Base-by-base conservation (phyloP, 2,113 vertebrate species). In the Nothobranchius furzeri region DNA sequence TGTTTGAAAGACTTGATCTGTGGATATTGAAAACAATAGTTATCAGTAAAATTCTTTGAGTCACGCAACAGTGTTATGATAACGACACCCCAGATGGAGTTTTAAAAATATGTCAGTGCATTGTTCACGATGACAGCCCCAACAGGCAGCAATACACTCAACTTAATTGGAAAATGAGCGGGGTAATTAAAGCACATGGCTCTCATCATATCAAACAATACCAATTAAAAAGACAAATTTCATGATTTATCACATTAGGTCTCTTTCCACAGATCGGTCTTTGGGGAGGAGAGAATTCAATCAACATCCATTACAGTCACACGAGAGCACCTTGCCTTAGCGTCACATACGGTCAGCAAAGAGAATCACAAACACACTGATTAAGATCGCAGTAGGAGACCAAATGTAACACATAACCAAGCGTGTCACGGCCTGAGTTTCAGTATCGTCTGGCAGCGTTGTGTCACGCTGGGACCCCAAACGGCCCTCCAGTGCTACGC, bases 201-300 rank as follows among this genome's bases (percentile, higher is more conserved):
- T 55, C 75, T 79, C 76, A 78, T 87, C 69, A 83, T 65, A 75
- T 87, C 77, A 82, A 78, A 84, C 83, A 86, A 84, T 87, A 56
- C 60, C 78, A 87, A 84, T 89, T 87, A 90, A 80, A 74, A 85
- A 67, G 55, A 70, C 68, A 74, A 82, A 86, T 87, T 85, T 73
- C 51, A 81, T 87, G 74, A 89, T 86, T 87, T 79, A 87, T 85
- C 73, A 73, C 76, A 86, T 81, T 63, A 75, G 83, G 73, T 74
- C 79, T 68, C 64, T 81, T 83, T 83, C 72, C 73, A 72, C 68
- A 78, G 74, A 81, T 68, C 65, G 77, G 59, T 81, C 82, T 79
- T 66, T 69, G 40, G 76, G 81, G 59, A 76, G 52, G 61, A 70
- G 46, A 57, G 20, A 76, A 68, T 65, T 45, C 35, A 58, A 73